A percentile compares a stretch with the other conserved stretches of the same genome.
Conservation (phyloP, 2,888 invertebrate genomes). For the Sinopyrophorus schimmeli region DNA sequence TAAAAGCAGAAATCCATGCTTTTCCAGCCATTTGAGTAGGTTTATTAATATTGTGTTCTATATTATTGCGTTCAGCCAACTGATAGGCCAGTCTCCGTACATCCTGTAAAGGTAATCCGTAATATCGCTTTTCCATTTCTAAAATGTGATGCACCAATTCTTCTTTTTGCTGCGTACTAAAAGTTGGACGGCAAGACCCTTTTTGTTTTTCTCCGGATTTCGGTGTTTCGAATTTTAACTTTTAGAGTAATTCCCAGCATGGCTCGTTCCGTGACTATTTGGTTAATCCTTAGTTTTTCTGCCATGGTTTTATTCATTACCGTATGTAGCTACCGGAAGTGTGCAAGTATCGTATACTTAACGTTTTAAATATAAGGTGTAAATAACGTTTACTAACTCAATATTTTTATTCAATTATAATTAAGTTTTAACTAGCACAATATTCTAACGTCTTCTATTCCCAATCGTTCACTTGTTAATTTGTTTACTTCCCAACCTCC, state of each 20-base stretch:
- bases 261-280: too few species aligned
- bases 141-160: constrained; percentile 16
- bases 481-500: too few species aligned
- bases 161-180: constrained; percentile 14
- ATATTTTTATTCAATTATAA: too few species aligned
- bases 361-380: too few species aligned
- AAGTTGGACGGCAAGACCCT: constrained; percentile 10
- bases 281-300: too few species aligned
- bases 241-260: constrained; percentile 11
- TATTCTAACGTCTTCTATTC: too few species aligned
- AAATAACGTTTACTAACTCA: too few species aligned
- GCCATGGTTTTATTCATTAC: too few species aligned
- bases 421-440: too few species aligned
- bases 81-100: constrained; percentile 15
- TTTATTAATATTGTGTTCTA: constrained; percentile 15
- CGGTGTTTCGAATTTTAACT: constrained; percentile 7
- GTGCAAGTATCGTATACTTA: too few species aligned
- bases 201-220: constrained; percentile 2
- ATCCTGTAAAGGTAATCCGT: constrained; percentile 12
- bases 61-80: constrained; percentile 20
- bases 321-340: too few species aligned
- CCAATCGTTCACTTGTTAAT: too few species aligned
- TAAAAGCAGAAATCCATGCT: constrained; percentile 18
- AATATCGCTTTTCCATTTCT: constrained; percentile 15
- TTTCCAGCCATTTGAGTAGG: constrained; percentile 15